Base-by-base conservation (phyloP, 2,113 vertebrate species). In the Herpetotheres cachinnans region DNA sequence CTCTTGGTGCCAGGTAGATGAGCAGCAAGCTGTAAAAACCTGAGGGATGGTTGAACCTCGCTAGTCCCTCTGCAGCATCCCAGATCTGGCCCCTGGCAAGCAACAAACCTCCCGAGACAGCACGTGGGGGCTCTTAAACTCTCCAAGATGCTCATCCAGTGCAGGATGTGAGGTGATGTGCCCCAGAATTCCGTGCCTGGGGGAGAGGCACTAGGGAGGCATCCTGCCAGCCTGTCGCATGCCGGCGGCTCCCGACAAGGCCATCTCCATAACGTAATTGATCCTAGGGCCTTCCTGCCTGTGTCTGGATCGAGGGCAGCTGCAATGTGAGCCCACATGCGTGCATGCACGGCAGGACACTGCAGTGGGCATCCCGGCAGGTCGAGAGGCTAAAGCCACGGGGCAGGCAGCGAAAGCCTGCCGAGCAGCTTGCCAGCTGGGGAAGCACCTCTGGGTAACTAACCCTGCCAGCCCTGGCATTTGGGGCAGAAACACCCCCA, bases 141-240 rank as follows among this genome's bases (percentile, higher is more conserved):
- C 56, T 40, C 9, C 0, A 1, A 46, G 86, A 8, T 25, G 55
- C 36, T 44, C 10, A 16, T 6, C 15, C 52, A 26, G 1, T 2
- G 13, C 19, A 11, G 58, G 44, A 42, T 4, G 26, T 0, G 4
- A 50, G 47, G 26, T 2, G 7, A 22, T 5, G 38, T 18, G n/a
- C 56, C 70, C 63, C 54, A 10, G 80, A 56, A 5, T 3, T 32
- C 25, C 7, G n/a, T 38, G 38, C 7, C 20, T 0, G 0, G 52
- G 72, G n/a, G 6, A 38, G 7, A 86, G 30, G 52, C 44, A 30
- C 6, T 3, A 3, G 21, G n/a, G 29, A 70, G 27, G 1, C 3
- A 7, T 30, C 32, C 58, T 1, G 0, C 2, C 36, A 83, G 50
- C 32, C 71, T 19, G 16, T 19, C 55, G 22, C 10, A 8, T 15